Evolutionary conservation across 2,797 vertebrate species (phyloP).

Genomic region (Sphenodon punctatus): DNA sequence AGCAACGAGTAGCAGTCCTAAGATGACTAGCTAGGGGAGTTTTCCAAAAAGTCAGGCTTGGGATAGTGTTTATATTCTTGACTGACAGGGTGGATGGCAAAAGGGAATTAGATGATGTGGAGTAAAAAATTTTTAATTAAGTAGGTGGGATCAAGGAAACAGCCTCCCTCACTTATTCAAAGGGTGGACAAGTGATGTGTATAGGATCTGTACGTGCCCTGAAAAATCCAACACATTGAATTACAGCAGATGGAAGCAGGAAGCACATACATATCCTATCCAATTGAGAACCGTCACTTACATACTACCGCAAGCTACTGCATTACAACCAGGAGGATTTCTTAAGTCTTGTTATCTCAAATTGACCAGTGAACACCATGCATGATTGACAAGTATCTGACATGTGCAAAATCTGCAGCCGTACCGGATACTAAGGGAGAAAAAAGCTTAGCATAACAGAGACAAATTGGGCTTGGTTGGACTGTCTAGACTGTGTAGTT

Average conservation of each 20-base stretch:
- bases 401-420: conserved; percentile 34
- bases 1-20: not conserved
- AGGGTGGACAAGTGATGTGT: not conserved
- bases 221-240: not conserved
- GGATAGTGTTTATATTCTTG: not conserved
- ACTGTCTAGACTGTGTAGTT: conserved; percentile 53
- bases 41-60: not conserved
- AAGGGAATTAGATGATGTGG: not conserved
- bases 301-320: too few species aligned
- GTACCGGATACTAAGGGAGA: not conserved
- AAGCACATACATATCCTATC: not conserved
- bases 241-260: not conserved
- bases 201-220: fast-evolving
- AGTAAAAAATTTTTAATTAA: not conserved
- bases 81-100: not conserved
- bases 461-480: conserved; percentile 58
- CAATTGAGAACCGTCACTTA: not conserved
- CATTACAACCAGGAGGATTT: not conserved
- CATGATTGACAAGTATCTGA: conserved; percentile 39
- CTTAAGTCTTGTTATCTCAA: conserved; percentile 26
- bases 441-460: conserved; percentile 8
- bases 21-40: not conserved
- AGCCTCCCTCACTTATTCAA: not conserved
- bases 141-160: not conserved
- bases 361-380: not conserved